These are phyloP conservation scores for Nipponia nippon DNA, from an alignment of 2,113 vertebrate genomes.

Conservation along the genomic window DNA sequence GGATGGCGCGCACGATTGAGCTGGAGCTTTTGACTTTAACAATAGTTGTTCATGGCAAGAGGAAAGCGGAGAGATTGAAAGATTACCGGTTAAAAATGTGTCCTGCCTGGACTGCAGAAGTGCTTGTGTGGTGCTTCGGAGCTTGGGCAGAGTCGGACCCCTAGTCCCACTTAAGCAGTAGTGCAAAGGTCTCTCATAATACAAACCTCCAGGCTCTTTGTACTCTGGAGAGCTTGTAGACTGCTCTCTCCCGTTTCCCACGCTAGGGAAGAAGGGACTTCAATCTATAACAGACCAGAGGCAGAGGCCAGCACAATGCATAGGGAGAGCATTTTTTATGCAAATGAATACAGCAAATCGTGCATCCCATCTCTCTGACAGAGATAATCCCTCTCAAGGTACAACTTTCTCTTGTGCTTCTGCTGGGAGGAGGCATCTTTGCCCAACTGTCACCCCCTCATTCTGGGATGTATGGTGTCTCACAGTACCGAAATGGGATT, in stretches of 20 bases:
- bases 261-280: conserved; percentile 29
- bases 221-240: conserved; percentile 6
- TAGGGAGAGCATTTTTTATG: conserved; percentile 27
- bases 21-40: not conserved
- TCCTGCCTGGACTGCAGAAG: not conserved
- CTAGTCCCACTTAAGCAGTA: conserved; percentile 17
- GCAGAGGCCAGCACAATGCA: not conserved
- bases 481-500: not conserved
- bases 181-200: conserved; percentile 53
- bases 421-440: not conserved
- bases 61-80: not conserved
- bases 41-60: not conserved
- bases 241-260: conserved; percentile 31
- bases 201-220: conserved; percentile 27
- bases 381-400: conserved; percentile 52
- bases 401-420: not conserved
- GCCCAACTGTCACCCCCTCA: not conserved
- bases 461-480: not conserved
- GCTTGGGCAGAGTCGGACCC: not conserved
- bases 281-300: not conserved
- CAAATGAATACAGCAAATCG: not conserved
- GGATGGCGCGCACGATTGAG: rapidly evolving
- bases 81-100: conserved; percentile 4
- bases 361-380: not conserved
- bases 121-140: not conserved